A percentile compares a stretch with the other conserved stretches of the same genome.
phyloP scores from a whole-genome alignment of 2,888 invertebrate genomes.

The Prosopocoilus inquinatus region DNA sequence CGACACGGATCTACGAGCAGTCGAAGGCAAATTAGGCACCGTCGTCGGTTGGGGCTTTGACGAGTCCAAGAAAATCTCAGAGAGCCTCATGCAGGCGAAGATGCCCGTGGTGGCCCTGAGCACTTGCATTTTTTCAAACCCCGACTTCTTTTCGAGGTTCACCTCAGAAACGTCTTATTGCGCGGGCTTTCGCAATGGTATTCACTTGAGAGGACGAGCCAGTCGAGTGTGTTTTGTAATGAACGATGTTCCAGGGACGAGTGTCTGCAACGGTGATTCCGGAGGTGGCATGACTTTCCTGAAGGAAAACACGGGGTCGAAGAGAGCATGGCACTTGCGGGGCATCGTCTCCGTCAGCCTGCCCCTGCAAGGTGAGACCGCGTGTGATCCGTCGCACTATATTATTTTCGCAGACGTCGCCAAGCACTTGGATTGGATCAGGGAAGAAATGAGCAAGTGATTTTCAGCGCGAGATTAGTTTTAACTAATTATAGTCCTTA shows the following conservation, averaged over 20 bases:
- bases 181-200: conserved; percentile 51
- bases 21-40: conserved; percentile 43
- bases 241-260: conserved; percentile 35
- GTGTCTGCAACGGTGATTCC: conserved; percentile 52
- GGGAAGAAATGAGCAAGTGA: not conserved
- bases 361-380: conserved; percentile 21
- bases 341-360: conserved; percentile 55
- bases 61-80: conserved; percentile 57
- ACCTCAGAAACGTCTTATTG: conserved; percentile 58
- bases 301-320: conserved; percentile 39
- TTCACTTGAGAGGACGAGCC: not conserved
- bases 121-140: conserved; percentile 60
- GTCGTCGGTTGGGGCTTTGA: conserved; percentile 57
- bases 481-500: too few relatives aligned
- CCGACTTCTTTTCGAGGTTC: conserved; percentile 60
- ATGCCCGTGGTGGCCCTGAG: conserved; percentile 62
- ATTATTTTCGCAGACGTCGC: conserved; percentile 45
- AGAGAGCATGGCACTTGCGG: conserved; percentile 49
- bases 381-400: conserved; percentile 44
- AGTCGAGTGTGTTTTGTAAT: too few relatives aligned
- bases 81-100: conserved; percentile 57
- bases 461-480: too few relatives aligned
- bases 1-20: conserved; percentile 27
- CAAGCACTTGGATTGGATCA: conserved; percentile 37
- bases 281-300: conserved; percentile 55